phyloP scores from a whole-genome alignment of 2,797 vertebrate genomes.

The Odontamblyopus rebecca region DNA sequence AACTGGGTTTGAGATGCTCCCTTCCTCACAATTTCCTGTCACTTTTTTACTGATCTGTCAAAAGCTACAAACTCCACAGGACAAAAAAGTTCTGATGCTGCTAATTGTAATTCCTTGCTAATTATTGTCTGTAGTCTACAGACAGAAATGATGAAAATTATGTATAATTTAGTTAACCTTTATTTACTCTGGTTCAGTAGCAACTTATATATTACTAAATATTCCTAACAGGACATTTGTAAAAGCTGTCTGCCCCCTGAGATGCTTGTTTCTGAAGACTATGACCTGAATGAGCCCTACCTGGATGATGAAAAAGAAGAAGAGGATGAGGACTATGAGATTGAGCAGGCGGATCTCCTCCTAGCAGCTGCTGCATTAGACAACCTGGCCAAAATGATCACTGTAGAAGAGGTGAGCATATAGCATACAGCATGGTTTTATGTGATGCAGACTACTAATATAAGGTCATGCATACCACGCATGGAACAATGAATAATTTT shows the following conservation, averaged over 20 bases:
- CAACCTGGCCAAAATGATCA: conserved; percentile 91
- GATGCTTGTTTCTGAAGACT: conserved; percentile 34
- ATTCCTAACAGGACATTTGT: not conserved
- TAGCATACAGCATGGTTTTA: not conserved
- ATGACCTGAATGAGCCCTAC: conserved; percentile 29
- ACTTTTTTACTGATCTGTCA: not conserved
- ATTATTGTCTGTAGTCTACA: not conserved
- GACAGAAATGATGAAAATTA: not conserved
- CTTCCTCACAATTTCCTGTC: not conserved
- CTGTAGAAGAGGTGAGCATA: conserved; percentile 89
- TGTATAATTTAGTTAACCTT: not conserved
- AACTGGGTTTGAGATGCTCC: not conserved
- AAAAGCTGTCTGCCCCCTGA: conserved; percentile 34
- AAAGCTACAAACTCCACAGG: not conserved
- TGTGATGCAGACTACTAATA: not conserved
- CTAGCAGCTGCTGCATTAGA: conserved; percentile 86
- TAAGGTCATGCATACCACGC: not conserved
- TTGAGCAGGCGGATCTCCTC: conserved; percentile 60
- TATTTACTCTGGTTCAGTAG: not conserved
- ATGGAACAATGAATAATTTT: not conserved
- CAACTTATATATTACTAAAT: not conserved
- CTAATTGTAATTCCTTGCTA: not conserved
- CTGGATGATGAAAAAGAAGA: conserved; percentile 21
- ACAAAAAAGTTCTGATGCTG: not conserved
- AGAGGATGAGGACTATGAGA: conserved; percentile 51